Conservation (phyloP, 2,113 vertebrate species). For the Polypterus bichir region DNA sequence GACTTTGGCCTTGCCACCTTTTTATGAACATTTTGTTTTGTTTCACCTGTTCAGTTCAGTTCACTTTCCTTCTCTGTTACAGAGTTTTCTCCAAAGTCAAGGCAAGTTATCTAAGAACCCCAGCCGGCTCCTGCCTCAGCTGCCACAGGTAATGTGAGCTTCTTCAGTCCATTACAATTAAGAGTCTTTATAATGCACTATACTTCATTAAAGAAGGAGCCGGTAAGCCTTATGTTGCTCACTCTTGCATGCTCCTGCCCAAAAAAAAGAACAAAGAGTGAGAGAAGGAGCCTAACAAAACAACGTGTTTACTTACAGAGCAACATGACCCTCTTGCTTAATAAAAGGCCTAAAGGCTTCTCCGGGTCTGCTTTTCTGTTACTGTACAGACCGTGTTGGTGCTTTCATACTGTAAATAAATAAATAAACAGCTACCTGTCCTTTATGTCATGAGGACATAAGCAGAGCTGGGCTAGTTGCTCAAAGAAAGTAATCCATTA, state of each 20-base stretch:
- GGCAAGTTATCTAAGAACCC: conserved; percentile 26
- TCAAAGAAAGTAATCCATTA: too few relatives aligned
- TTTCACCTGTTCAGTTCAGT: background rate
- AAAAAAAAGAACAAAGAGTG: too few relatives aligned
- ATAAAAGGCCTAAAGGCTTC: background rate
- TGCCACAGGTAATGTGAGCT: conserved; percentile 34
- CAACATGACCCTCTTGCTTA: background rate
- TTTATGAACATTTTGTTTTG: background rate
- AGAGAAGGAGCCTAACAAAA: too few relatives aligned
- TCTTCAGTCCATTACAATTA: background rate
- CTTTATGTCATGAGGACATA: background rate
- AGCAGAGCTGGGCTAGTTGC: background rate
- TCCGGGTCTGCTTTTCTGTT: background rate
- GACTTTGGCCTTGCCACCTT: background rate
- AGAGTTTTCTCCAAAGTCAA: conserved; percentile 28
- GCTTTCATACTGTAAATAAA: background rate
- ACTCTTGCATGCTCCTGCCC: too few relatives aligned
- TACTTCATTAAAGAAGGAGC: background rate
- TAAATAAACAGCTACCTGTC: background rate
- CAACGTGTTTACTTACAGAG: too few relatives aligned
- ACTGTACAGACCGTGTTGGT: background rate
- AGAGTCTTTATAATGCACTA: background rate
- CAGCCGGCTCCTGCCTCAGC: conserved; percentile 31
- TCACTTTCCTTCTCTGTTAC: background rate
- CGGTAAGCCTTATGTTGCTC: background rate